Base-by-base conservation (phyloP, 2,113 vertebrate genomes). In the Tychaedon coryphoeus region DNA sequence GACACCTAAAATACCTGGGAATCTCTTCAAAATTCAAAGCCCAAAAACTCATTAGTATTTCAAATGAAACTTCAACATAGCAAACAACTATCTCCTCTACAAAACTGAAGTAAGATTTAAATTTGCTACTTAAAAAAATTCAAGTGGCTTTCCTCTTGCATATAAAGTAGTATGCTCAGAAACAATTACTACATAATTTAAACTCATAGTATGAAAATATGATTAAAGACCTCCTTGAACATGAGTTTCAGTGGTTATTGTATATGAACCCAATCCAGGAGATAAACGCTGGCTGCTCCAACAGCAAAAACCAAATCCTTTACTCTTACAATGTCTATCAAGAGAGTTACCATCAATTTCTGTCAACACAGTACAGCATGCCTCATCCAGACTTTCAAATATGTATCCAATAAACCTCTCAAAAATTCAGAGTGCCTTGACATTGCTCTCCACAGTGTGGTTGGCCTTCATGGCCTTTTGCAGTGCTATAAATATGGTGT, bases 401-500 rank as follows among this genome's bases (percentile, higher is more conserved):
- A 23, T 1, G 1, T 5, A 60, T 9, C 8, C 36, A 92, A 74
- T 56, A 81, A 70, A 75, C n/a, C 17, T 51, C 33, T 19, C 14
- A 50, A 50, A 84, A 87, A 33, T 40, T 8, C 61, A 86, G 10
- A 70, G 25, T 29, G n/a, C 40, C 45, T 40, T 45, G 48, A 47
- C 53, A 47, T 73, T 76, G 53, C 66, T 91, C 71, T 61, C 42
- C 29, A 70, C 19, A 50, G 12, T 8, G 17, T 57, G 19, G 28
- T 14, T 79, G 48, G 42, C 58, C 28, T 83, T 45, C 31, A 33
- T 16, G 45, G 56, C 14, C 54, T 89, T 89, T 62, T 50, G 40
- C 62, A 53, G 28, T 40, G 50, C 14, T 47, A 56, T 10, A 78
- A 74, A 90, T 22, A 71, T 0, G 0, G 10, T 9, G 5, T 36